phyloP scores from a whole-genome alignment of 2,113 vertebrate genomes.

The Athene noctua region DNA sequence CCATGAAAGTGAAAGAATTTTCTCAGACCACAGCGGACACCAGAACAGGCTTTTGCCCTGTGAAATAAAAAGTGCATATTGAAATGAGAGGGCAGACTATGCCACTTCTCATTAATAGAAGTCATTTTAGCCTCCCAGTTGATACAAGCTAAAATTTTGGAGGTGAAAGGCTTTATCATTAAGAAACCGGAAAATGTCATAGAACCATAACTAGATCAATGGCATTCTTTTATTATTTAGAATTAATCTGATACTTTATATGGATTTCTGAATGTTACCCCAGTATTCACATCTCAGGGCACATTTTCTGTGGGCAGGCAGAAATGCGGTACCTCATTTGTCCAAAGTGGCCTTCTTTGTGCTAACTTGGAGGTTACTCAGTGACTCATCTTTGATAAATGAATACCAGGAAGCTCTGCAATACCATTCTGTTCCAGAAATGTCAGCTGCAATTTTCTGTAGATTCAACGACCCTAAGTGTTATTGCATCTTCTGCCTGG shows the following conservation, averaged over 20 bases:
- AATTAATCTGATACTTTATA: neutral
- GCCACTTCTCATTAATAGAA: neutral
- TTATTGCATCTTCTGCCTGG: neutral
- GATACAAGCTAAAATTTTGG: neutral
- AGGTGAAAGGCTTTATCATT: neutral
- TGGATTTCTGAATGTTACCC: neutral
- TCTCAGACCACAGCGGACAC: neutral
- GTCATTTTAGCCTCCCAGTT: neutral
- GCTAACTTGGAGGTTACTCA: neutral
- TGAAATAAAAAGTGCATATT: neutral
- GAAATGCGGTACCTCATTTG: neutral
- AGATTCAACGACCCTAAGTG: neutral
- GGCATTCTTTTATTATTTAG: neutral
- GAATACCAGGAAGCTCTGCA: neutral
- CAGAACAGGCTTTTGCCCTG: neutral
- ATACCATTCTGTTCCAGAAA: neutral
- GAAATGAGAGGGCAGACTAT: neutral
- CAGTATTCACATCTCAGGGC: neutral
- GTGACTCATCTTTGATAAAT: neutral
- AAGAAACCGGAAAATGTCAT: neutral
- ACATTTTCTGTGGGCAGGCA: neutral
- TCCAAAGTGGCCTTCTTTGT: neutral
- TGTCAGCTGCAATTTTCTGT: slow-evolving; percentile 25
- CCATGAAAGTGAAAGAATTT: neutral
- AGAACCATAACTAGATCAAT: neutral